Conservation (phyloP, 2,113 vertebrate species). For the Saguinus midas region DNA sequence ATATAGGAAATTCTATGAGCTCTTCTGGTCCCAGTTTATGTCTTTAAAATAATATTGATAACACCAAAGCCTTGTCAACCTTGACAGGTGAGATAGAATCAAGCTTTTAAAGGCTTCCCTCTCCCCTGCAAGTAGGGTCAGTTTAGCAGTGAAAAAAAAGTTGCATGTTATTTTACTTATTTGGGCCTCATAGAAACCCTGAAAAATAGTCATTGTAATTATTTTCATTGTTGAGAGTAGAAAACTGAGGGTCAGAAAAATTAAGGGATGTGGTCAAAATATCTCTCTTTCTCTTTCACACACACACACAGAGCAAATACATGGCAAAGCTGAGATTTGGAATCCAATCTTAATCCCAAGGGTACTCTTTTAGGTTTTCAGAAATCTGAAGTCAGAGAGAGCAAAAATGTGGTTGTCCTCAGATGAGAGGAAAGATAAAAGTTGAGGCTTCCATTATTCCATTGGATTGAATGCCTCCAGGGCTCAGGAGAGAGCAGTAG, state of each 20-base stretch:
- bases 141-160: background rate
- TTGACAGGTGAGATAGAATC: background rate
- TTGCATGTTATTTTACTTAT: background rate
- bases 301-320: background rate
- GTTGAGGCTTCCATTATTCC: background rate
- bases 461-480: background rate
- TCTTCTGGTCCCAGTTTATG: background rate
- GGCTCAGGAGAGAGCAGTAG: background rate
- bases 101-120: background rate
- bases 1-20: background rate
- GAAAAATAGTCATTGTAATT: background rate
- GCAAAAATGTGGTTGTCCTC: background rate
- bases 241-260: background rate
- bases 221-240: background rate
- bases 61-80: background rate
- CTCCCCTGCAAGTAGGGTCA: background rate
- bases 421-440: background rate
- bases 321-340: background rate
- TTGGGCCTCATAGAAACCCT: background rate
- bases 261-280: background rate
- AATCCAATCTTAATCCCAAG: background rate
- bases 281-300: background rate
- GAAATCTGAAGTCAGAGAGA: background rate
- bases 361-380: background rate
- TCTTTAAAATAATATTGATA: background rate